These are phyloP conservation scores for Anguilla obscura DNA, from an alignment of 2,797 vertebrate species.

Conservation along the genomic window DNA sequence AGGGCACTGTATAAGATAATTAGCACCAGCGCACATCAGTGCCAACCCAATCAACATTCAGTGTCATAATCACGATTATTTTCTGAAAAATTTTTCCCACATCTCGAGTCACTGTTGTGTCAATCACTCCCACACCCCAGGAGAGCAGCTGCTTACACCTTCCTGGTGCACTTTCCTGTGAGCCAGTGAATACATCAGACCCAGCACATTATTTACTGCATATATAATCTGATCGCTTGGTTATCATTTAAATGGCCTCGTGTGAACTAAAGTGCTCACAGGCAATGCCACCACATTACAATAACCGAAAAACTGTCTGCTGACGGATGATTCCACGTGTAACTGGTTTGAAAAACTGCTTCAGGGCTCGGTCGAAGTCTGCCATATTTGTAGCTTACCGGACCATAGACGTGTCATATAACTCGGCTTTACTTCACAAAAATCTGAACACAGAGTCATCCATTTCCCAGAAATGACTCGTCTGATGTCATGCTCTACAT, in stretches of 20 bases:
- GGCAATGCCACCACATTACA: neutral
- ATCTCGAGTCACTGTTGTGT: neutral
- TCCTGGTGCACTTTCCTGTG: neutral
- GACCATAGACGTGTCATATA: neutral
- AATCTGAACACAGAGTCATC: neutral
- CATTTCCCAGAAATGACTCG: neutral
- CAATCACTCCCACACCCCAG: neutral
- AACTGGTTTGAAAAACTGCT: neutral
- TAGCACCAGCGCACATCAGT: neutral
- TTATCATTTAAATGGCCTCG: neutral
- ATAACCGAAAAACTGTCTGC: slow-evolving; percentile 1
- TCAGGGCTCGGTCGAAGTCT: neutral
- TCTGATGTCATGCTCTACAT: neutral
- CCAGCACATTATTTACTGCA: neutral
- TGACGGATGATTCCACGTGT: neutral
- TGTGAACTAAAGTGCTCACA: neutral
- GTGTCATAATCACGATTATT: neutral
- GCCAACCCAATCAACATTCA: neutral
- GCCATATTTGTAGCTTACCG: neutral
- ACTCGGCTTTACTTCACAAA: neutral
- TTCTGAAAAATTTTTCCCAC: neutral
- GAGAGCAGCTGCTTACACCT: neutral
- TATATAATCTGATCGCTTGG: neutral
- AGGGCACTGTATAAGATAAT: neutral
- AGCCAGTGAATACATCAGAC: neutral